Evolutionary conservation across 2,113 vertebrate genomes (phyloP), one percentile per base, ranked within the genome.

Genomic region (Arizona elegans): DNA sequence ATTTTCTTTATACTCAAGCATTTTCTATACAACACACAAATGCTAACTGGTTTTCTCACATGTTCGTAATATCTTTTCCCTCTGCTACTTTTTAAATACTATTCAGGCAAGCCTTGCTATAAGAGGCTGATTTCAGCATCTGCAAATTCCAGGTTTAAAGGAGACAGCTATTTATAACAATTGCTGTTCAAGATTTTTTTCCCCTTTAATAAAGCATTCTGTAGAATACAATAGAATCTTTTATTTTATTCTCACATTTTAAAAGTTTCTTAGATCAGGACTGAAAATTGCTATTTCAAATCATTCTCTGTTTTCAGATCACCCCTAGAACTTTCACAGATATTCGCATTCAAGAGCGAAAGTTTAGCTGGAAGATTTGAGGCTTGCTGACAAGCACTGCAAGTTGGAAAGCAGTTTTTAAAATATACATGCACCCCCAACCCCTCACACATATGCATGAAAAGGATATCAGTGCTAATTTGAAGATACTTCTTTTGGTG

Each of bases 1-100:
- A 96, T 95, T 97, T 96, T 95, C 96, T 97, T 97, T 97, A 96
- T 95, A 93, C 95, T 96, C 91, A 95, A 97, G 96, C 96, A 94
- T 97, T 97, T 97, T 94, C 95, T 58, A 8, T 90, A 33, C 29
- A 56, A 95, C 96, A 96, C 95, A 95, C 95, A 96, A 97, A 97
- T 96, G 95, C 96, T 96, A 97, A 97, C 97, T 0, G 38, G 94
- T 95, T 97, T 96, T 96, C 96, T 97, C 96, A 94, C 94, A 93
- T 38, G 93, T 94, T 95, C 95, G 94, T 97, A 96, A 97, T 95
- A 96, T 96, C 93, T 93, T 91, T 21, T 58, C 55, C 93, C 94
- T 92, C 92, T 19, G 88, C 91, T 96, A 95, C 90, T 96, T 95
- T 95, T 94, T 90, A 33, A 93, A 93, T 53, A 52, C 94, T 96